A percentile compares a stretch with the other conserved stretches of the same genome.
Evolutionary conservation across 1,140 invertebrate genomes (phyloP).

Genomic region (Drosophila nigromelanica): DNA sequence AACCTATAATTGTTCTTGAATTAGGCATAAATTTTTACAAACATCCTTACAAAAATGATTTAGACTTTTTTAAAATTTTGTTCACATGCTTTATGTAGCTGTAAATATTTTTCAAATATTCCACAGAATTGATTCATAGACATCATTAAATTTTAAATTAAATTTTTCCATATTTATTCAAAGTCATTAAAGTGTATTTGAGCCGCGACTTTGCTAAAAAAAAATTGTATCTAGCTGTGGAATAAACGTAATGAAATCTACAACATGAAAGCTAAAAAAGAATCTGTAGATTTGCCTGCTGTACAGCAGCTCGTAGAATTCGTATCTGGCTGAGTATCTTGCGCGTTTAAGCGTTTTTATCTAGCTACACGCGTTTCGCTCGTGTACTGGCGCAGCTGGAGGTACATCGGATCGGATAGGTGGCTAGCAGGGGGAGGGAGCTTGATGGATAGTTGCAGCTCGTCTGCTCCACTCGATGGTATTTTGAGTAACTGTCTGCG

Average conservation of each 20-base stretch:
- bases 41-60: no score
- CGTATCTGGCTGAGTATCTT: slow-evolving; percentile 37
- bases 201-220: neutral
- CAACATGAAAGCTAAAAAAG: slow-evolving; percentile 24
- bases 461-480: neutral
- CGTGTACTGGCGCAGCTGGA: slow-evolving; percentile 29
- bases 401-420: neutral
- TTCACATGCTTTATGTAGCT: neutral
- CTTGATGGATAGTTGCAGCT: slow-evolving; percentile 9
- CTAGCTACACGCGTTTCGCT: slow-evolving; percentile 68
- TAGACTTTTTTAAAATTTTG: no score
- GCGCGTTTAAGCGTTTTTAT: slow-evolving; percentile 69
- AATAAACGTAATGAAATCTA: slow-evolving; percentile 24
- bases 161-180: no score
- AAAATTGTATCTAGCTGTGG: neutral
- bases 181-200: neutral
- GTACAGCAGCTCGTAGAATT: slow-evolving; percentile 23
- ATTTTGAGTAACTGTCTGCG: slow-evolving; percentile 12
- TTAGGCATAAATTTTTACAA: no score
- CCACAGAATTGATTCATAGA: no score
- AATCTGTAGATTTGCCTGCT: slow-evolving; percentile 6
- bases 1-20: no score
- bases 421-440: neutral
- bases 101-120: no score
- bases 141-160: no score